Base-by-base conservation (phyloP, 2,888 invertebrate genomes). In the Monochamus alternatus region DNA sequence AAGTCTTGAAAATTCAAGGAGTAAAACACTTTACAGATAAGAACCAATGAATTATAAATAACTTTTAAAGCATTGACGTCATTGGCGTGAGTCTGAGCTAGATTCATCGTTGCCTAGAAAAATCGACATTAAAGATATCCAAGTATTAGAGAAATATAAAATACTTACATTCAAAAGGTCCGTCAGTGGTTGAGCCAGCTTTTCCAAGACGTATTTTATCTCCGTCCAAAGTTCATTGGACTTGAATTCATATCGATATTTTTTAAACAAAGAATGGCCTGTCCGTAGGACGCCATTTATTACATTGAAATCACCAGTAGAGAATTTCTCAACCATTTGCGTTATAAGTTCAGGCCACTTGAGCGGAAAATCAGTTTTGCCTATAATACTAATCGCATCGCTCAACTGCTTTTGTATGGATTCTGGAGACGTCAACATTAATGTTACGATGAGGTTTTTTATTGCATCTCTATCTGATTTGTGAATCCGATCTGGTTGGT, bases 1-100 rank as follows among this genome's bases (percentile, higher is more conserved):
- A 99, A 90, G 89, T 99, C 99, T 91, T 99, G 99, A 81, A 94
- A 96, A 89, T 99, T 99, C 30, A 99, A 92, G 0, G 98, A 98
- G 89, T 97, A 97, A 90, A 99, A 99, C 67, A 99, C 96, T 89
- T 99, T 98, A 85, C 95, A 95, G 74, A 98, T 95, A 38, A 98
- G 91, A 31, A 95, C 93, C 51, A 99, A 90, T 0, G 98, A 98
- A 72, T 95, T 94, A 85, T 97, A 98, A 81, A 98, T 96, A 4
- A 97, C 93, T 87, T 93, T 94, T 51, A 98, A 90, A 0, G 96
- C 96, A 85, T 93, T 94, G 0, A 93, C 92, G 88, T 98, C 97
- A 84, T 92, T 92, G 2, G 94, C 93, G 86, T 98, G 96, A 65
- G 92, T 93, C 81, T 93, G 92, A 0, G 95, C 93, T 47, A 98